Conservation (phyloP, 37 sponge, comb jelly and placozoan species). For the Dysidea cf. avara region DNA sequence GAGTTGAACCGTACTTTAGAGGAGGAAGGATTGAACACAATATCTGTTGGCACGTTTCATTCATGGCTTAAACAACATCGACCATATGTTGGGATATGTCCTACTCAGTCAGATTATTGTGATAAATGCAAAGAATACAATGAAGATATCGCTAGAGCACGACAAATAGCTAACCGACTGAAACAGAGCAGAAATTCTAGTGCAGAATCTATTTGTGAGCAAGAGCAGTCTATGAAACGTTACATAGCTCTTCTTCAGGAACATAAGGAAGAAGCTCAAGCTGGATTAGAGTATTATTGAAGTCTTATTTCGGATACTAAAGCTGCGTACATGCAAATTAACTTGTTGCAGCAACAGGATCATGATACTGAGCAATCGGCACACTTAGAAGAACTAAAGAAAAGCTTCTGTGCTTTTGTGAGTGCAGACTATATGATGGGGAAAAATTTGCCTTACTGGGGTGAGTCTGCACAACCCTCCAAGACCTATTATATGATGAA, state of each 20-base stretch:
- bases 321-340: background rate
- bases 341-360: slow-evolving; percentile 1
- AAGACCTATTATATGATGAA: background rate
- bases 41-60: slow-evolving; percentile 23
- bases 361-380: background rate
- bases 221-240: background rate
- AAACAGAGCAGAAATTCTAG: slow-evolving; percentile 17
- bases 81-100: slow-evolving; percentile 18
- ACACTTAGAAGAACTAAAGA: background rate
- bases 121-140: slow-evolving; percentile 46
- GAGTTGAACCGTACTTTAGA: slow-evolving; percentile 22
- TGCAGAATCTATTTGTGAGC: background rate
- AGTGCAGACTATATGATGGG: slow-evolving; percentile 11
- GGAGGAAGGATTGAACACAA: slow-evolving; percentile 12
- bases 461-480: background rate
- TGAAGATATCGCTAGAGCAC: too few species aligned
- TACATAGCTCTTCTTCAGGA: too few species aligned
- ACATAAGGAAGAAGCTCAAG: slow-evolving; percentile 15
- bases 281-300: slow-evolving; percentile 14
- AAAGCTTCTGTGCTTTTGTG: background rate
- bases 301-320: background rate
- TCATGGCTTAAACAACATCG: slow-evolving; percentile 23
- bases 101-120: slow-evolving; percentile 37
- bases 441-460: background rate
- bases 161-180: slow-evolving; percentile 33